These are phyloP conservation scores for Amphiura filiformis DNA, from an alignment of 35 echinoderm and acorn worm species.

Conservation along the genomic window DNA sequence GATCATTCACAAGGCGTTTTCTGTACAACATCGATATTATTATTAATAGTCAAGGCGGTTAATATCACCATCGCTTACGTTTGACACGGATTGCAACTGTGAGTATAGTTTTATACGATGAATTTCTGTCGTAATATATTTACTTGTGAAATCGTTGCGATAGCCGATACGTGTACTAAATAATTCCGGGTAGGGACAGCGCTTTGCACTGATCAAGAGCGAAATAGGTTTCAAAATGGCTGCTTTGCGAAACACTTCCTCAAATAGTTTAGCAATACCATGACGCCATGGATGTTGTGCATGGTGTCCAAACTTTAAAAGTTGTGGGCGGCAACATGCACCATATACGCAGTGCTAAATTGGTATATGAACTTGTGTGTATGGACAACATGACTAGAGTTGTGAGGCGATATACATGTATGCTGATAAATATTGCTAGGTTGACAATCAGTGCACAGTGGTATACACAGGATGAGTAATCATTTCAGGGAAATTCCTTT, in stretches of 20 bases:
- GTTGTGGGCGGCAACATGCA: not conserved
- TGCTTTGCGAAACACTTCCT: not conserved
- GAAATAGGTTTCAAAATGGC: not conserved
- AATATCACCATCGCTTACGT: not conserved
- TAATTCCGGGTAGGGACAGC: not conserved
- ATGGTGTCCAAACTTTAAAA: not conserved
- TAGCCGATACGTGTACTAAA: not conserved
- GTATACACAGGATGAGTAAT: not conserved
- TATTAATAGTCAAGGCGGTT: not conserved
- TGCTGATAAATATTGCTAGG: not conserved
- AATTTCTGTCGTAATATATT: not conserved
- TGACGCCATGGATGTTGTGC: not conserved
- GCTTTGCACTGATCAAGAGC: not conserved
- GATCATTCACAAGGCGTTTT: not conserved
- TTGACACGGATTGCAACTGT: not conserved
- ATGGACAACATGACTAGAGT: not conserved
- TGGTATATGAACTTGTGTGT: not conserved
- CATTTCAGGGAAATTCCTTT: conserved; percentile 2
- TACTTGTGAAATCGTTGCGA: not conserved
- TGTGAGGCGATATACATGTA: not conserved
- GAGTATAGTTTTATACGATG: not conserved
- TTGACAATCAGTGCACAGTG: not conserved
- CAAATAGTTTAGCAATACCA: no score
- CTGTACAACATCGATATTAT: not conserved
- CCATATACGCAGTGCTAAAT: not conserved